Base-by-base conservation (phyloP, 2,797 vertebrate species). In the Siniperca undulata region DNA sequence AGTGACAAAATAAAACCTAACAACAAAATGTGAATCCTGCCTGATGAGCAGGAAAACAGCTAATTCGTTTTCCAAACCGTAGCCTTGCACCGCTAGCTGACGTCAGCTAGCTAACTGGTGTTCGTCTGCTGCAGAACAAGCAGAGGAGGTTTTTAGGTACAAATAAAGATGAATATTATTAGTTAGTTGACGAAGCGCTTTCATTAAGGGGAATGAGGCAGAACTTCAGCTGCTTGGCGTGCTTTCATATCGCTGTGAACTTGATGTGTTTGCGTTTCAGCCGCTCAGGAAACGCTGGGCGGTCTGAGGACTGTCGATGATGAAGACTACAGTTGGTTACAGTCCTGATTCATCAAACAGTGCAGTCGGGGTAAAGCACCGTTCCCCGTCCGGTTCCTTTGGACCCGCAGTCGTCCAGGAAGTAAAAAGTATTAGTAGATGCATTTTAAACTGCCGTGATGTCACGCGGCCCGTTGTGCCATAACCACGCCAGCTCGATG, bases 401-500 rank as follows among this genome's bases (percentile, higher is more conserved):
- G n/a, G 50, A 77, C 56, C n/a, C 1, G n/a, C 34, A 53, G 13
- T 53, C 4, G 70, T 73, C 70, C 50, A 67, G 48, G 24, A 64
- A 67, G 69, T 67, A 6, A 50, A 64, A 84, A 86, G 81, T 89
- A 83, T 87, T 88, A 55, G 9, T 48, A 30, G 58, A 27, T 64
- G 8, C 46, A 34, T 69, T 58, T 78, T 19, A 44, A 75, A 48
- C 66, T 38, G 84, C 82, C 77, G 68, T 71, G 61, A 80, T 3
- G 42, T 38, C 5, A 7, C 34, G 59, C 71, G 62, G 58, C 44
- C 38, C 19, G 20, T 85, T 72, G 90, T 94, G 92, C 92, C 94
- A 93, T 90, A 86, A 88, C 89, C 46, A 46, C 86, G 74, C 70
- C 86, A 70, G 70, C 81, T 86, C 76, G 65, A 50, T 24, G 65